phyloP scores from a whole-genome alignment of 2,113 vertebrate genomes.

The Nothobranchius furzeri region DNA sequence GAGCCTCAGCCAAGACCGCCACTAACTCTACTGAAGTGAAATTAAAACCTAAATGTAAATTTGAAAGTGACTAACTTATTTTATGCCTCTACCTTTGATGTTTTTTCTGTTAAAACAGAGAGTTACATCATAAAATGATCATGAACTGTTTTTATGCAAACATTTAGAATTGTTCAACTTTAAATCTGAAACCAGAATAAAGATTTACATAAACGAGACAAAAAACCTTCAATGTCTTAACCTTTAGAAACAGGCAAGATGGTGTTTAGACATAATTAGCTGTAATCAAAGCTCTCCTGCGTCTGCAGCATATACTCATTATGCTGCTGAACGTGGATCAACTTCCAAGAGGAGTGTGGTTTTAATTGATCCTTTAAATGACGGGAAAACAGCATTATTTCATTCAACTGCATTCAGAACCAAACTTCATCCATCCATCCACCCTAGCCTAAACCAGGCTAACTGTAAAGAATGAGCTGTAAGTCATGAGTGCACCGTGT shows the following conservation, averaged over 20 bases:
- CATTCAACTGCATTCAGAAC: constrained; percentile 11
- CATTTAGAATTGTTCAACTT: no score
- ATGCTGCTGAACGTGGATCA: constrained; percentile 55
- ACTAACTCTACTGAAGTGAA: background rate
- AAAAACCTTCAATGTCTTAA: no score
- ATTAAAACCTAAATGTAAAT: background rate
- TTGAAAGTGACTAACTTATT: background rate
- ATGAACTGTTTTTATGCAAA: background rate
- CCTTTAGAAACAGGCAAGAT: constrained; percentile 14
- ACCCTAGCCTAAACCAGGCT: no score
- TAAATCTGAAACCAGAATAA: no score
- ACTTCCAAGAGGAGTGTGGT: constrained; percentile 36
- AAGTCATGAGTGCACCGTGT: background rate
- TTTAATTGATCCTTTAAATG: constrained; percentile 56
- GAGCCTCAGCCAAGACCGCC: constrained; percentile 37
- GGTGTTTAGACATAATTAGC: constrained; percentile 53
- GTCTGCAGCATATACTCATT: constrained; percentile 64
- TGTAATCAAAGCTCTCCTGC: constrained; percentile 54
- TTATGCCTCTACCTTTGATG: background rate
- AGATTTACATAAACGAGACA: no score
- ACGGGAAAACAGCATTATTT: constrained; percentile 61
- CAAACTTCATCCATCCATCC: background rate
- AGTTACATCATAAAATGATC: background rate
- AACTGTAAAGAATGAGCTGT: background rate
- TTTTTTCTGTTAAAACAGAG: no score